Evolutionary conservation across 2,797 vertebrate genomes (phyloP).

Genomic region (Falco cherrug): DNA sequence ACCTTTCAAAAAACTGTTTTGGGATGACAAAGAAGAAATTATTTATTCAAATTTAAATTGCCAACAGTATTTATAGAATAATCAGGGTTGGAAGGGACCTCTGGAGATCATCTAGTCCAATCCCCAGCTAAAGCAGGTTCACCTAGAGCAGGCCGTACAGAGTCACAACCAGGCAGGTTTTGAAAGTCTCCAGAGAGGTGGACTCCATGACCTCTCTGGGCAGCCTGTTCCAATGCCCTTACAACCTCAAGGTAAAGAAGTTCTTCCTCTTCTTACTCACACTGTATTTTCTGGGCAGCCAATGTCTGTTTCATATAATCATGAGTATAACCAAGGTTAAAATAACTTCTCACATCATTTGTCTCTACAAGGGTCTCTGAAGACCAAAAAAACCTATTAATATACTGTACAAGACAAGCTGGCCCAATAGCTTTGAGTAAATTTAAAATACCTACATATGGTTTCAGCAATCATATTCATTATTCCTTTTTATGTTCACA

Average conservation of each 20-base stretch:
- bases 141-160: too few relatives aligned
- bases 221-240: too few relatives aligned
- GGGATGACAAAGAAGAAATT: not conserved
- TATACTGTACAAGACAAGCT: not conserved
- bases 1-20: fast-evolving
- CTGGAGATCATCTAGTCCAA: too few relatives aligned
- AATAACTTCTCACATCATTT: not conserved
- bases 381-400: not conserved
- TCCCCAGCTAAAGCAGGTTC: too few relatives aligned
- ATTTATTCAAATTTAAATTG: not conserved
- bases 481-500: not conserved
- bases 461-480: not conserved
- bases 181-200: too few relatives aligned
- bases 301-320: not conserved
- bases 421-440: not conserved
- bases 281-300: not conserved
- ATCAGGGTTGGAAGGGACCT: too few relatives aligned
- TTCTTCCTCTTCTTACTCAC: not conserved
- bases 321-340: not conserved
- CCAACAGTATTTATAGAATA: not conserved
- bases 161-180: too few relatives aligned
- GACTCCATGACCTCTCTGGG: too few relatives aligned
- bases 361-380: not conserved
- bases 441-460: not conserved
- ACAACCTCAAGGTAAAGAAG: too few relatives aligned